Evolutionary conservation across 1,140 invertebrate species (phyloP).

Genomic region (Akabosia matsudoensis): DNA sequence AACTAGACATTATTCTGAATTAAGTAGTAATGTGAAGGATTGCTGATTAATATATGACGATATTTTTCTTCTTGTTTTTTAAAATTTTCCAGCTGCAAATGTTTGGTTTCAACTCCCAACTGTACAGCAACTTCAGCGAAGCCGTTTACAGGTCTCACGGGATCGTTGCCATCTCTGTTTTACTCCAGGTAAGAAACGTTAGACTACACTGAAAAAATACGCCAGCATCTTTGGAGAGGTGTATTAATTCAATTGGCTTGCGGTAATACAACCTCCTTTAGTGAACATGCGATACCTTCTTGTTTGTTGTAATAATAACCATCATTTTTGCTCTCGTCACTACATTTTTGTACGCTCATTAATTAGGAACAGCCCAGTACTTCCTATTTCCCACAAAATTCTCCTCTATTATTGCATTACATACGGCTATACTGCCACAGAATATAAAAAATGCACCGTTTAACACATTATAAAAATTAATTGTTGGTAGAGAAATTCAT

Average conservation of each 20-base stretch:
- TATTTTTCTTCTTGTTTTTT: no score
- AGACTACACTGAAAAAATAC: background rate
- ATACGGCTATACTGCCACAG: no score
- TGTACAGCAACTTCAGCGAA: slow-evolving; percentile 95
- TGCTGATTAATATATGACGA: no score
- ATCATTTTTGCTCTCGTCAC: no score
- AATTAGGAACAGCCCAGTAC: background rate
- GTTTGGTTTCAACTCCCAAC: slow-evolving; percentile 90
- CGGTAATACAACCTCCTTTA: background rate
- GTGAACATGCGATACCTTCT: background rate
- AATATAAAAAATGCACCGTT: no score
- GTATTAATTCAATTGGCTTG: background rate
- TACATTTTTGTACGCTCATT: background rate
- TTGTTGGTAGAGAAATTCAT: no score
- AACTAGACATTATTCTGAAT: no score
- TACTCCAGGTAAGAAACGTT: slow-evolving; percentile 74
- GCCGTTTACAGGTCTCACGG: slow-evolving; percentile 90
- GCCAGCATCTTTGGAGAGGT: background rate
- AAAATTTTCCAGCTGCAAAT: slow-evolving; percentile 78
- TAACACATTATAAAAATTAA: no score
- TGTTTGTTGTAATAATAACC: background rate
- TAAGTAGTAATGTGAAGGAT: no score
- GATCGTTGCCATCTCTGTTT: slow-evolving; percentile 84
- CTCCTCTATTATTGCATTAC: no score
- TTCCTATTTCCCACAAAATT: background rate